A percentile compares a stretch with the other conserved stretches of the same genome.
These are phyloP conservation scores for Dicyema japonicum DNA, from an alignment of 1,140 invertebrate genomes.

Conservation along the genomic window DNA sequence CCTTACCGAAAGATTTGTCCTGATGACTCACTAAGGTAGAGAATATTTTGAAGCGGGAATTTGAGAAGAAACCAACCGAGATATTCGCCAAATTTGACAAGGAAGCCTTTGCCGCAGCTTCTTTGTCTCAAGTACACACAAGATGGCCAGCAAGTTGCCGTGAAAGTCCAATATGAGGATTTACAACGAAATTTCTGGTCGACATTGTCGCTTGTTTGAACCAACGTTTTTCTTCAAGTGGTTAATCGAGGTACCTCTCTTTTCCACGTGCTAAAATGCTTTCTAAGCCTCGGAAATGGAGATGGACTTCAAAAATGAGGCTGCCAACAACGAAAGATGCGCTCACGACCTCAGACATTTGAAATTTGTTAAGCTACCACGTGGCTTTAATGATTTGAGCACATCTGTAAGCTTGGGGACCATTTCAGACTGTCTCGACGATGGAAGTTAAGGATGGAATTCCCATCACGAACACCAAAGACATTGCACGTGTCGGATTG, in stretches of 20 bases:
- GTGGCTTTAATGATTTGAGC: slow-evolving; percentile 27
- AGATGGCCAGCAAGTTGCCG: slow-evolving; percentile 23
- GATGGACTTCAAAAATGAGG: slow-evolving; percentile 38
- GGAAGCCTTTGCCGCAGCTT: slow-evolving; percentile 38
- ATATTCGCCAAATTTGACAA: slow-evolving; percentile 32
- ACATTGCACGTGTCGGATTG: slow-evolving; percentile 25
- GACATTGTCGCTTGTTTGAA: slow-evolving; percentile 30
- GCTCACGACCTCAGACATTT: slow-evolving; percentile 28
- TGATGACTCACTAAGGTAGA: slow-evolving; percentile 11
- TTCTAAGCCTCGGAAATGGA: too few species aligned
- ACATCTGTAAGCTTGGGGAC: slow-evolving; percentile 4
- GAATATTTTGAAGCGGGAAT: slow-evolving; percentile 30
- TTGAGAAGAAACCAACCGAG: slow-evolving; percentile 30
- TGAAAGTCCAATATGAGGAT: slow-evolving; percentile 36
- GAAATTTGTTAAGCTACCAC: slow-evolving; percentile 32
- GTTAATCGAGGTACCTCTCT: slow-evolving; percentile 30
- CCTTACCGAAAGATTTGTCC: slow-evolving; percentile 24
- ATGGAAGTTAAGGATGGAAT: slow-evolving; percentile 37
- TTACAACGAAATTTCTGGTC: slow-evolving; percentile 33
- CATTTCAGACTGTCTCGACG: slow-evolving; percentile 34
- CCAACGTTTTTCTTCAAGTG: slow-evolving; percentile 34
- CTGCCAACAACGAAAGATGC: slow-evolving; percentile 33
- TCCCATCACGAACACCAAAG: slow-evolving; percentile 29
- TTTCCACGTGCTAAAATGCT: background rate
- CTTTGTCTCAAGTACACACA: slow-evolving; percentile 30